Conservation (phyloP, 2,888 invertebrate genomes). For the Branchipolynoe longqiensis region DNA sequence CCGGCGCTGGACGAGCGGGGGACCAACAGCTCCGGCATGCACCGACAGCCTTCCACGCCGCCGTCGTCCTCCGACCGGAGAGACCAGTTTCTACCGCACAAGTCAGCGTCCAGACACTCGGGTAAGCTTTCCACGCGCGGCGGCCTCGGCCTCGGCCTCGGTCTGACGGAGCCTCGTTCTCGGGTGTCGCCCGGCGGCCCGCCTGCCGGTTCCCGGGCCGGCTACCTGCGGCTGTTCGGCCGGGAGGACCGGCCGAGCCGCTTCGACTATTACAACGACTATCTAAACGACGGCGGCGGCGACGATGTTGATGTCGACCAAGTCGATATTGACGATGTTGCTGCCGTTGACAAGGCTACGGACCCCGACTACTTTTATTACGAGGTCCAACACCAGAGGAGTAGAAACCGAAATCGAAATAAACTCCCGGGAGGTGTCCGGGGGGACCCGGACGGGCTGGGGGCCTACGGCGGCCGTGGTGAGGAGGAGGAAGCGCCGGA, state of each 20-base stretch:
- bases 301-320: too few relatives aligned
- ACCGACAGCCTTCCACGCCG: slow-evolving; percentile 51
- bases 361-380: slow-evolving; percentile 62
- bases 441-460: neutral
- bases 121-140: neutral
- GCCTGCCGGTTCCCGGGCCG: neutral
- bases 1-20: slow-evolving; percentile 78
- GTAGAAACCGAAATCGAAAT: slow-evolving; percentile 59
- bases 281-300: neutral
- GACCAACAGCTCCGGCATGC: slow-evolving; percentile 71
- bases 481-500: neutral
- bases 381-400: slow-evolving; percentile 64
- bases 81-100: too few relatives aligned
- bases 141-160: neutral
- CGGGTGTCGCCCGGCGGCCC: too few relatives aligned
- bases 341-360: neutral
- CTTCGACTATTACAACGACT: slow-evolving; percentile 11
- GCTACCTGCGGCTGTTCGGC: neutral
- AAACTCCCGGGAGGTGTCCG: neutral
- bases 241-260: neutral
- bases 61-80: neutral
- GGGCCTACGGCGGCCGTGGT: neutral
- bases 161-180: neutral
- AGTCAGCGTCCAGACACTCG: too few relatives aligned
- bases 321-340: too few relatives aligned